Base-by-base conservation (phyloP, 64 coral and sea anemone species). In the Montipora foliosa region DNA sequence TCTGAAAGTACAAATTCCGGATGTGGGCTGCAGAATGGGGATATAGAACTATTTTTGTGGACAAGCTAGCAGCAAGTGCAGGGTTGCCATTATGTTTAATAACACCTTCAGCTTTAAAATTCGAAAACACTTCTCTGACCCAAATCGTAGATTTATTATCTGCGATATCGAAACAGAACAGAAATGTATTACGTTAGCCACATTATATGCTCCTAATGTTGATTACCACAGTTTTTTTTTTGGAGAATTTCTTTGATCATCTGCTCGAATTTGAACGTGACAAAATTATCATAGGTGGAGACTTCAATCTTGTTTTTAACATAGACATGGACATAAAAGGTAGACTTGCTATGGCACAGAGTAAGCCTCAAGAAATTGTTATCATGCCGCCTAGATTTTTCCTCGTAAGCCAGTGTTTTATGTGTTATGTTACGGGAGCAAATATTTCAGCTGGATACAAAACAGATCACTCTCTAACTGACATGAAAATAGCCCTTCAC, bases 291-390 rank as follows among this genome's bases (percentile, higher is more conserved):
- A 85, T 85, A 2, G 82, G 82, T 22, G 82, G 82, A n/a, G 61
- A 85, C 24, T 85, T 85, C 44, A 85, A 85, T n/a, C 82, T 85
- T 67, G 82, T 85, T 8, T 16, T 85, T 2, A 66, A 85, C 25
- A 29, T 69, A 14, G 60, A 85, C 6, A n/a, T 44, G 67, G 82
- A 85, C 17, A 85, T 68, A 55, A 85, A 85, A 55, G 82, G 59
- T 13, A 61, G 61, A 44, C 22, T 85, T 44, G 24, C 49, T 12
- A 55, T 5, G 47, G 68, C 60, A 13, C 82, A 85, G 15, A 85
- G 20, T 67, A 55, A 85, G 44, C 37, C 82, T 13, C 20, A 61
- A 17, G 19, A 47, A 5, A 46, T 45, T 9, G 5, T 69, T 85
- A n/a, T 66, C 60, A 8, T 67, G 59, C 47, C 51, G 58, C 5